Conservation (phyloP, 1,140 invertebrate genomes). For the Drosophila rufa region DNA sequence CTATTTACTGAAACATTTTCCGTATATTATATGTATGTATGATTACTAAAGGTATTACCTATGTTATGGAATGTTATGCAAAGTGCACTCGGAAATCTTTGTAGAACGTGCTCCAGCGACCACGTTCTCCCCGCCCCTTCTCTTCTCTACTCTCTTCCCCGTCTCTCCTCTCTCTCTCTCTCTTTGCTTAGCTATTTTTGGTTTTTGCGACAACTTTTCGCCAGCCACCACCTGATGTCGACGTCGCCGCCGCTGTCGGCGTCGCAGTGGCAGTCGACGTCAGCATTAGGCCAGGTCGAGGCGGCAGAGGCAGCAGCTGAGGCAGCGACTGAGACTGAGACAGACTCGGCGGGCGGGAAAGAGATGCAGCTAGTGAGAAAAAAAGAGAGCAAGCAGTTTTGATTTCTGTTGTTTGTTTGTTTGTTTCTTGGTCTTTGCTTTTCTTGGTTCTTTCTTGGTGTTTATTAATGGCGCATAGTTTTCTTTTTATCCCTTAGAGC, state of each 20-base stretch:
- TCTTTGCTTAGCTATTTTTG: slow-evolving; percentile 60
- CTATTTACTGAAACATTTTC: not conserved
- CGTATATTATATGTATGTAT: slow-evolving; percentile 15
- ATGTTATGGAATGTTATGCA: slow-evolving; percentile 46
- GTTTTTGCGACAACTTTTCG: slow-evolving; percentile 53
- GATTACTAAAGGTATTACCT: slow-evolving; percentile 16
- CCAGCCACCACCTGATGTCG: slow-evolving; percentile 67
- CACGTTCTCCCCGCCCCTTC: slow-evolving; percentile 29
- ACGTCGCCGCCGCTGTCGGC: slow-evolving; percentile 9
- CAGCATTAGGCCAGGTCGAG: slow-evolving; percentile 67
- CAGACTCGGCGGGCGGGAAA: slow-evolving; percentile 21
- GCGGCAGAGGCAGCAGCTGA: slow-evolving; percentile 29
- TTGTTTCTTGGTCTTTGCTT: not conserved
- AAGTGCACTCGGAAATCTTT: slow-evolving; percentile 42
- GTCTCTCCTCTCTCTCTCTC: not conserved
- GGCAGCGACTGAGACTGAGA: slow-evolving; percentile 9
- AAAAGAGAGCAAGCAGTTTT: not conserved
- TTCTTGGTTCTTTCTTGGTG: slow-evolving; percentile 12
- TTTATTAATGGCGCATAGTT: slow-evolving; percentile 19
- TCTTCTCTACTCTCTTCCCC: not conserved
- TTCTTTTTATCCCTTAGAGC: not conserved
- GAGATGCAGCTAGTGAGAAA: slow-evolving; percentile 6
- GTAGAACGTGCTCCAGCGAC: slow-evolving; percentile 41
- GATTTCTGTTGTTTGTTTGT: slow-evolving; percentile 11
- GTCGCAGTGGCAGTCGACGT: slow-evolving; percentile 17